These are phyloP conservation scores for Naso thynnoides DNA, from an alignment of 2,797 vertebrate species.

Conservation along the genomic window DNA sequence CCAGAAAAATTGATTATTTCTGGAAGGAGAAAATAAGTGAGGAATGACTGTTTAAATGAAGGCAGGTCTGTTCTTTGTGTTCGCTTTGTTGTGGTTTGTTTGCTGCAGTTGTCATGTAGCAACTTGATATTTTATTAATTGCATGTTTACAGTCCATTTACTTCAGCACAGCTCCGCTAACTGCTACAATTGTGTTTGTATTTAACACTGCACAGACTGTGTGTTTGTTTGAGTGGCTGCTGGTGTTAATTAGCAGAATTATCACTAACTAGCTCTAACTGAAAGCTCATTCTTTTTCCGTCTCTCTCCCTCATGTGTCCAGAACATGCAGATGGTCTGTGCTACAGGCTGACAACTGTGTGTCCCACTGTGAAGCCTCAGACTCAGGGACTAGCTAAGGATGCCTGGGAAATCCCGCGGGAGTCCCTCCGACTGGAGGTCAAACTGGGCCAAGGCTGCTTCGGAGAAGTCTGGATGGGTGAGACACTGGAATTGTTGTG, in stretches of 20 bases:
- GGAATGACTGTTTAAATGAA: not conserved
- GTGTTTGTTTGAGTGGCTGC: not conserved
- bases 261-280: not conserved
- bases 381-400: constrained; percentile 97
- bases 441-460: constrained; percentile 98
- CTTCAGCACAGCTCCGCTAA: not conserved
- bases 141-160: not conserved
- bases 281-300: not conserved
- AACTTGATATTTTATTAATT: constrained; percentile 11
- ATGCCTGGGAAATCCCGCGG: constrained; percentile 98
- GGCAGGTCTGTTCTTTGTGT: not conserved
- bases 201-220: not conserved
- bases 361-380: constrained; percentile 98
- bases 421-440: constrained; percentile 95
- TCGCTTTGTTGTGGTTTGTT: not conserved
- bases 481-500: constrained; percentile 69
- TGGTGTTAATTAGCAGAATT: not conserved
- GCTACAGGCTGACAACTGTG: constrained; percentile 94
- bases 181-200: not conserved
- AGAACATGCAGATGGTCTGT: constrained; percentile 97
- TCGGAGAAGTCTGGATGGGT: constrained; percentile 99
- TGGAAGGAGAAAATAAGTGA: not conserved
- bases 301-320: constrained; percentile 16
- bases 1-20: not conserved
- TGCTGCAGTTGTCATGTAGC: not conserved